Evolutionary conservation across 64 coral and sea anemone genomes (phyloP).

Genomic region (Dendronephthya gigantea): DNA sequence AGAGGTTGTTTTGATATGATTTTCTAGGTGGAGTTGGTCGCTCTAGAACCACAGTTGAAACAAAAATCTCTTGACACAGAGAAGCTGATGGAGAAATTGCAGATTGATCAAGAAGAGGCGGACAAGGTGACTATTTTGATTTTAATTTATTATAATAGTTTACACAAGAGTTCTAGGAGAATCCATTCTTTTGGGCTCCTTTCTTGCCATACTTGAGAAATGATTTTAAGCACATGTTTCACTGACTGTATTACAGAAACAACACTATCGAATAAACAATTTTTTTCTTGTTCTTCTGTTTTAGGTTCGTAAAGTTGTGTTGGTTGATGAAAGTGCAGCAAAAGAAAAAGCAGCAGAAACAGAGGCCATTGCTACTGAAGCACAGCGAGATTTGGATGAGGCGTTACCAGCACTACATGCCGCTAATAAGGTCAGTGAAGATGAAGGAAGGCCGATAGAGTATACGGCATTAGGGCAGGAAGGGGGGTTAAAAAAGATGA

Average conservation of each 20-base stretch:
- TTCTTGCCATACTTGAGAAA: too few relatives aligned
- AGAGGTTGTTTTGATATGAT: background rate
- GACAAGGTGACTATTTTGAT: constrained; percentile 52
- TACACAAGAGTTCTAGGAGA: too few relatives aligned
- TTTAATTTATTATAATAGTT: background rate
- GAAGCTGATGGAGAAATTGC: constrained; percentile 97
- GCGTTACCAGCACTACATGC: constrained; percentile 76
- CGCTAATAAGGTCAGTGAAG: constrained; percentile 86
- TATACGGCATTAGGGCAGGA: background rate
- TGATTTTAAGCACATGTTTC: too few relatives aligned
- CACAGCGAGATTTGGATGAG: constrained; percentile 83
- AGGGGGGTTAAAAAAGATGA: background rate
- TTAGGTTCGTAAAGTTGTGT: constrained; percentile 89
- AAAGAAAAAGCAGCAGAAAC: constrained; percentile 92
- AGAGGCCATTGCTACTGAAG: constrained; percentile 78
- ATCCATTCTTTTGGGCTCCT: too few relatives aligned
- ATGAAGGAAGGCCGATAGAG: too few relatives aligned
- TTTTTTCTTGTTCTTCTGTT: background rate
- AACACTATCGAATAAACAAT: background rate
- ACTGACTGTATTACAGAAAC: too few relatives aligned
- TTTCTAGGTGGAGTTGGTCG: constrained; percentile 50
- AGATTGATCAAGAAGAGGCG: constrained; percentile 87
- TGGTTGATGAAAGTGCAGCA: constrained; percentile 75
- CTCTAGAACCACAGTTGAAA: constrained; percentile 81
- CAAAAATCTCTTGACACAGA: constrained; percentile 93